A percentile compares a stretch with the other conserved stretches of the same genome.
Evolutionary conservation across 2,113 vertebrate genomes (phyloP).

Genomic region (Empidonax alnorum): DNA sequence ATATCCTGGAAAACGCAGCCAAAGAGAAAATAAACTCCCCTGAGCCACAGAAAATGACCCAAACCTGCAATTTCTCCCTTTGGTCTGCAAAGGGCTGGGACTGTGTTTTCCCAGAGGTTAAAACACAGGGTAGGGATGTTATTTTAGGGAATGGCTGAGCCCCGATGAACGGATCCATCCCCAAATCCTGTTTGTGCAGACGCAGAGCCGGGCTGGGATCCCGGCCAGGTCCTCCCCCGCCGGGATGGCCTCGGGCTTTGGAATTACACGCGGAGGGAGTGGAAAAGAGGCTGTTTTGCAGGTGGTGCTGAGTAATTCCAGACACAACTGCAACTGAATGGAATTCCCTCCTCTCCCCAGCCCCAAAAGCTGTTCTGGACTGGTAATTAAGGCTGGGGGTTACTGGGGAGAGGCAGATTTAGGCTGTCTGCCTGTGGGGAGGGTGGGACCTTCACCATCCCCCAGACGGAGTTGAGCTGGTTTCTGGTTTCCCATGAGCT

Average conservation of each 20-base stretch:
- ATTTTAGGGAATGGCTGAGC: background rate
- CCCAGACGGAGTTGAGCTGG: background rate
- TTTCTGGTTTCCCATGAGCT: background rate
- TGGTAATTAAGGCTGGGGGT: background rate
- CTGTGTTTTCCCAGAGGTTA: background rate
- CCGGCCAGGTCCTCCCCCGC: background rate
- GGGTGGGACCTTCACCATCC: background rate
- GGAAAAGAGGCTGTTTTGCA: background rate
- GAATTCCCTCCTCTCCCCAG: background rate
- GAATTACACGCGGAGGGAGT: background rate
- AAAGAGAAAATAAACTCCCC: background rate
- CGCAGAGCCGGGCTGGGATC: background rate
- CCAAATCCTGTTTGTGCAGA: background rate
- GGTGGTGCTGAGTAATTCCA: background rate
- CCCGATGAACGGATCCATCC: background rate
- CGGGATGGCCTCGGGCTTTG: background rate
- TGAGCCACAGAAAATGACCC: background rate
- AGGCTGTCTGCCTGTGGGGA: background rate
- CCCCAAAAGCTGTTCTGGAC: background rate
- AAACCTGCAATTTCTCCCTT: background rate
- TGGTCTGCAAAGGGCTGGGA: background rate
- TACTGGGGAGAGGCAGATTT: background rate
- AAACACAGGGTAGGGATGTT: conserved; percentile 31
- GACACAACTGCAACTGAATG: background rate
- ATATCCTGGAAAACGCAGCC: background rate